These are phyloP conservation scores for Astropecten irregularis DNA, from an alignment of 53 echinoderm and acorn worm species.

Conservation along the genomic window DNA sequence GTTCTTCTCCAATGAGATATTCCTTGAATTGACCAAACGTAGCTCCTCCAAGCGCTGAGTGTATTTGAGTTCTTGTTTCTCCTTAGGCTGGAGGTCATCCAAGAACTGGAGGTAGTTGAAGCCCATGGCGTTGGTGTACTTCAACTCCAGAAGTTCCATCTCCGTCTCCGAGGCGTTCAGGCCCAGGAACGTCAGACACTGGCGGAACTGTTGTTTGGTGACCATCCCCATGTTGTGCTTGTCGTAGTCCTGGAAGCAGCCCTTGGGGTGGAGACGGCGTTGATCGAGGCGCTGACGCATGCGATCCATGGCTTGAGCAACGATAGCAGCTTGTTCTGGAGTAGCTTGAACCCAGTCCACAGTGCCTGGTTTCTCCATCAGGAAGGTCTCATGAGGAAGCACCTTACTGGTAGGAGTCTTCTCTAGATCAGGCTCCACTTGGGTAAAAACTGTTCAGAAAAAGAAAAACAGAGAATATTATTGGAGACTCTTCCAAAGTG, in stretches of 20 bases:
- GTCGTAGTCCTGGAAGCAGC: conserved; percentile 97
- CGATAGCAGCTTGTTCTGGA: not conserved
- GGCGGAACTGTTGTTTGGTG: conserved; percentile 91
- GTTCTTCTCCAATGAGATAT: conserved; percentile 77
- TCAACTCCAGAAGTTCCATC: conserved; percentile 83
- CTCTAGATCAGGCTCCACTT: conserved; percentile 89
- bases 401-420: conserved; percentile 93
- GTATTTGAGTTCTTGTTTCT: conserved; percentile 79
- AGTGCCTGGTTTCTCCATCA: conserved; percentile 89
- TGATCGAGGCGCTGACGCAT: conserved; percentile 84
- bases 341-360: conserved; percentile 78
- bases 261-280: conserved; percentile 85
- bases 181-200: conserved; percentile 92
- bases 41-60: conserved; percentile 63
- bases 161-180: conserved; percentile 82
- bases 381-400: conserved; percentile 64
- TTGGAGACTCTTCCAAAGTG: not conserved
- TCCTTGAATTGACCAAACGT: conserved; percentile 70
- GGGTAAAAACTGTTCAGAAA: conserved; percentile 83
- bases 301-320: conserved; percentile 74
- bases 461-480: not conserved
- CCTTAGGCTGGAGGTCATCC: conserved; percentile 79
- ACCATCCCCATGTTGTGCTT: conserved; percentile 94
- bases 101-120: conserved; percentile 89
- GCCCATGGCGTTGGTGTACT: conserved; percentile 88